Evolutionary conservation across 2,888 invertebrate genomes (phyloP).

Genomic region (Andrena dorsata): DNA sequence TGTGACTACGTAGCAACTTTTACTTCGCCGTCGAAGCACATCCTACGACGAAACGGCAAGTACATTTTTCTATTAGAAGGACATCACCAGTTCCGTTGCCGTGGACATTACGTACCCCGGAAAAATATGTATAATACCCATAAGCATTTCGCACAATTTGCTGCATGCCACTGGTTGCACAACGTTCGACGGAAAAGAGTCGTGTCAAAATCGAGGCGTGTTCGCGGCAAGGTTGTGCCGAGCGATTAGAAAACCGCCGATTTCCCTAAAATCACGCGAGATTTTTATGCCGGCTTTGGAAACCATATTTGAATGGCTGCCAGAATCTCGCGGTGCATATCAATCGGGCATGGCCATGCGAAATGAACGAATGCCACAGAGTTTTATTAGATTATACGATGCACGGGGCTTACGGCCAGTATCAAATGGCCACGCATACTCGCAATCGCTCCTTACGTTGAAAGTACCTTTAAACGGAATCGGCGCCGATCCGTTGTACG

Average conservation of each 20-base stretch:
- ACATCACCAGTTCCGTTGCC: conserved; percentile 39
- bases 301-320: background rate
- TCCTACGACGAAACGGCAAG: conserved; percentile 3
- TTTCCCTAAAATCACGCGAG: background rate
- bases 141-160: conserved; percentile 29
- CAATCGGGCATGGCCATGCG: conserved; percentile 28
- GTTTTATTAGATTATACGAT: background rate
- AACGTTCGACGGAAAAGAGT: conserved; percentile 17
- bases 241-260: background rate
- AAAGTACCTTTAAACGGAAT: conserved; percentile 11
- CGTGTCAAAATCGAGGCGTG: conserved; percentile 7
- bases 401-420: background rate
- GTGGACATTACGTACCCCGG: conserved; percentile 44
- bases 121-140: conserved; percentile 21
- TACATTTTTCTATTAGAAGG: conserved; percentile 29
- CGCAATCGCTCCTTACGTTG: background rate
- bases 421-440: background rate
- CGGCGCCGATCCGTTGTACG: background rate
- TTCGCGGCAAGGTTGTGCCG: background rate
- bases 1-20: background rate
- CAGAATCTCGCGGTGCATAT: conserved; percentile 20
- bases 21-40: background rate
- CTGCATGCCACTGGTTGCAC: conserved; percentile 27
- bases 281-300: background rate
- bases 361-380: conserved; percentile 33